Base-by-base conservation (phyloP, 2,113 vertebrate genomes). In the Carollia perspicillata region DNA sequence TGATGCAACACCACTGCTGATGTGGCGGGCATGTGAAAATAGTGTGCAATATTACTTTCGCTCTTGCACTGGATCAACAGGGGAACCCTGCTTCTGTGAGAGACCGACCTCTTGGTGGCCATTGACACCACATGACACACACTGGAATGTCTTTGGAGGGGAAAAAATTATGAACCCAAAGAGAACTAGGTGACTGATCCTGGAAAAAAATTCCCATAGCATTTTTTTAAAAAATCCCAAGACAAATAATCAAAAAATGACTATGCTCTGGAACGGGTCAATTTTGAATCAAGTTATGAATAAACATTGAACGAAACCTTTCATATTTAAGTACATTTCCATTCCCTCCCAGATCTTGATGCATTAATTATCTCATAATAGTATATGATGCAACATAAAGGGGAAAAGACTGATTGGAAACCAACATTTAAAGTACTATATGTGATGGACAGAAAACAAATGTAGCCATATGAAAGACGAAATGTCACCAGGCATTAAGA, bases 401-500 rank as follows among this genome's bases (percentile, higher is more conserved):
- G 28, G 28, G 37, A 51, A 91, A 87, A 60, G 4, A 97, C 95
- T 84, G 23, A 93, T 84, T 65, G 97, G 97, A 97, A 98, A 93
- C 96, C 80, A 94, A 83, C 96, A 95, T 96, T 95, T 97, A 74
- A 97, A 97, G 93, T 77, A 28, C 55, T 63, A 93, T 96, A 93
- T 95, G 94, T 58, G 13, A 74, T 94, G 58, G 44, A 42, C 23
- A 69, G 69, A 12, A 91, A 97, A 96, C 42, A 96, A 97, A 88
- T 88, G 92, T 88, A 94, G 42, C 84, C 79, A 30, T 74, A 95
- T 94, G 94, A 96, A 97, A 94, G 80, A 97, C 30, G 77, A 96
- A 94, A 98, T 96, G 85, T 97, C 95, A 97, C 95, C 65, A 92
- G 72, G 89, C 95, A 94, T 90, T 90, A 95, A 90, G 68, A 97